These are phyloP conservation scores for Periophthalmodon schlosseri DNA, from an alignment of 2,113 vertebrate genomes.

Conservation along the genomic window DNA sequence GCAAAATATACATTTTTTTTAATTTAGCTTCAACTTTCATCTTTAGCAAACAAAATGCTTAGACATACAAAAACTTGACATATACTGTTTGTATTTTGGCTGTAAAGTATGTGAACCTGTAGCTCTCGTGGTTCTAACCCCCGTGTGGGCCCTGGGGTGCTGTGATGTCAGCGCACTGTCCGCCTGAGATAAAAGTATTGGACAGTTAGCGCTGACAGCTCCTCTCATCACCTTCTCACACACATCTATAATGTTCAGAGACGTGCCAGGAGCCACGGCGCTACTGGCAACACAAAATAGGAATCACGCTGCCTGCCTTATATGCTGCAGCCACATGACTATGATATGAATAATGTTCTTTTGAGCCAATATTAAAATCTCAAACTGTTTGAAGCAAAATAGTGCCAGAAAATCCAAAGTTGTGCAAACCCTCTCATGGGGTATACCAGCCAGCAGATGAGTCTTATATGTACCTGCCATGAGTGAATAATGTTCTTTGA, in stretches of 20 bases:
- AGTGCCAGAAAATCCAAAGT: constrained; percentile 20
- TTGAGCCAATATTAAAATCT: constrained; percentile 47
- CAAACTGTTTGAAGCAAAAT: constrained; percentile 41
- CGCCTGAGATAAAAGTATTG: constrained; percentile 43
- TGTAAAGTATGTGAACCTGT: constrained; percentile 6
- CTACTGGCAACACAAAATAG: constrained; percentile 31
- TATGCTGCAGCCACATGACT: constrained; percentile 29
- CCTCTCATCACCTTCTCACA: constrained; percentile 50
- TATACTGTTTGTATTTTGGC: background rate
- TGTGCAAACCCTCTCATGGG: constrained; percentile 30
- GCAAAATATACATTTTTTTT: too few species aligned
- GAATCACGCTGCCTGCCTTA: constrained; percentile 25
- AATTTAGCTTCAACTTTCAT: too few species aligned
- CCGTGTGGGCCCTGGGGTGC: constrained; percentile 29
- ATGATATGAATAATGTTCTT: constrained; percentile 32
- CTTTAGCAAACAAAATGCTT: background rate
- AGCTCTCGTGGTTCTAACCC: background rate
- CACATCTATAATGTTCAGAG: constrained; percentile 25
- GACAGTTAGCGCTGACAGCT: constrained; percentile 64
- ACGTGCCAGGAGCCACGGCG: constrained; percentile 16
- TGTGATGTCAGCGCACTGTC: constrained; percentile 43
- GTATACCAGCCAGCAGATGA: constrained; percentile 14
- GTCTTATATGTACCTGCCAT: background rate
- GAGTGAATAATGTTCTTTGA: background rate
- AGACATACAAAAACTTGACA: background rate